phyloP scores from a whole-genome alignment of 2,113 vertebrate species.

The Indicator indicator region DNA sequence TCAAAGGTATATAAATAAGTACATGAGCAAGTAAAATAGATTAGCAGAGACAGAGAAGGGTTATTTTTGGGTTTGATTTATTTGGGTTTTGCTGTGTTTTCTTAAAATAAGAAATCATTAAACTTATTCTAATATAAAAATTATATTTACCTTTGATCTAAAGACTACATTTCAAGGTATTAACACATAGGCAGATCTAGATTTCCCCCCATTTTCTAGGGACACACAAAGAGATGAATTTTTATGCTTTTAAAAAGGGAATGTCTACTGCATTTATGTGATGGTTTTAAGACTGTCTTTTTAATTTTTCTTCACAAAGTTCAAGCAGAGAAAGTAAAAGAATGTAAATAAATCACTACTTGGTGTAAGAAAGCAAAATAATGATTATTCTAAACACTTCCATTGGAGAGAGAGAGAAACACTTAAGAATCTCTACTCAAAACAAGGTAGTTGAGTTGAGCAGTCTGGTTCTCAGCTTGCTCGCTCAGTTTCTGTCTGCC shows the following conservation, averaged over 20 bases:
- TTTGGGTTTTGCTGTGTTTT: not conserved
- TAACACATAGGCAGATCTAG: not conserved
- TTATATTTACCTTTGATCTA: not conserved
- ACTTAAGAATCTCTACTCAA: too few species aligned
- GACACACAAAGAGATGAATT: not conserved
- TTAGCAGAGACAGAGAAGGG: not conserved
- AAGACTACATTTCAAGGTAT: not conserved
- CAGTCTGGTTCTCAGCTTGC: too few species aligned
- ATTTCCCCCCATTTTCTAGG: not conserved
- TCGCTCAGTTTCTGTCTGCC: too few species aligned
- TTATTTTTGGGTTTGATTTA: not conserved
- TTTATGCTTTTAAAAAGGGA: not conserved
- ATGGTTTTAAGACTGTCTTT: too few species aligned
- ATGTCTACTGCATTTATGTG: not conserved
- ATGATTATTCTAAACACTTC: too few species aligned
- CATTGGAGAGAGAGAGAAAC: too few species aligned
- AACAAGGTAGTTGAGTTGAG: too few species aligned
- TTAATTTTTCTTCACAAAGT: too few species aligned
- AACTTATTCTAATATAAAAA: not conserved
- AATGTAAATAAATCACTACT: too few species aligned
- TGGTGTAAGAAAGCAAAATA: too few species aligned
- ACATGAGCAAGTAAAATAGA: not conserved
- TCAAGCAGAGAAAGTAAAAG: too few species aligned
- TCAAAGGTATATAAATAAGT: not conserved
- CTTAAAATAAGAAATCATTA: not conserved